A percentile compares a stretch with the other conserved stretches of the same genome.
phyloP scores from a whole-genome alignment of 1,140 invertebrate genomes.

The Eumeta japonica region DNA sequence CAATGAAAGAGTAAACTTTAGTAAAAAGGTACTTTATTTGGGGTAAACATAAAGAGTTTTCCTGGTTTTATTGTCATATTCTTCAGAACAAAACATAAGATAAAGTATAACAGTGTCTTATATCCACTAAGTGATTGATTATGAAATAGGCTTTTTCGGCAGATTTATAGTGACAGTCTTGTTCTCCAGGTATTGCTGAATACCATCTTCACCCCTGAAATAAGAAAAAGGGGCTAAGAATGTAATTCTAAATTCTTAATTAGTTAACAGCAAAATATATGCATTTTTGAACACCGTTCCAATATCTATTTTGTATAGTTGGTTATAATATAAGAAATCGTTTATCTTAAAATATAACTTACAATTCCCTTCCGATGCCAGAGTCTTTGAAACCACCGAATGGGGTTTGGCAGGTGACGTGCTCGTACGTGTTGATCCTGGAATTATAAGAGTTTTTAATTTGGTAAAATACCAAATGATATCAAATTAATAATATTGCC shows the following conservation, averaged over 20 bases:
- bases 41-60: no score
- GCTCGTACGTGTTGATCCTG: slow-evolving; percentile 74
- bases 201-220: slow-evolving; percentile 68
- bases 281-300: not conserved
- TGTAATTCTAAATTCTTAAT: not conserved
- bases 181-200: slow-evolving; percentile 72
- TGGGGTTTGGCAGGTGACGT: slow-evolving; percentile 64
- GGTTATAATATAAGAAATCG: no score
- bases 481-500: not conserved
- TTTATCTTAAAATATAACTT: slow-evolving; percentile 21
- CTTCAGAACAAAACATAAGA: no score
- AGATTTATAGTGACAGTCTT: slow-evolving; percentile 71
- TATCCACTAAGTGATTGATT: no score
- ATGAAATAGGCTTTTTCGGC: slow-evolving; percentile 32
- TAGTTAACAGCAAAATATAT: not conserved
- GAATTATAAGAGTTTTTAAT: slow-evolving; percentile 12
- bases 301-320: no score
- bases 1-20: no score
- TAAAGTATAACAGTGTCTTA: no score
- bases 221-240: slow-evolving; percentile 4
- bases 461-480: not conserved
- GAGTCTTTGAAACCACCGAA: slow-evolving; percentile 83
- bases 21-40: no score
- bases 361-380: slow-evolving; percentile 73
- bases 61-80: no score